Evolutionary conservation across 1,140 invertebrate species (phyloP), one percentile per base, ranked within the genome.

Genomic region (Aleiodes sp.): DNA sequence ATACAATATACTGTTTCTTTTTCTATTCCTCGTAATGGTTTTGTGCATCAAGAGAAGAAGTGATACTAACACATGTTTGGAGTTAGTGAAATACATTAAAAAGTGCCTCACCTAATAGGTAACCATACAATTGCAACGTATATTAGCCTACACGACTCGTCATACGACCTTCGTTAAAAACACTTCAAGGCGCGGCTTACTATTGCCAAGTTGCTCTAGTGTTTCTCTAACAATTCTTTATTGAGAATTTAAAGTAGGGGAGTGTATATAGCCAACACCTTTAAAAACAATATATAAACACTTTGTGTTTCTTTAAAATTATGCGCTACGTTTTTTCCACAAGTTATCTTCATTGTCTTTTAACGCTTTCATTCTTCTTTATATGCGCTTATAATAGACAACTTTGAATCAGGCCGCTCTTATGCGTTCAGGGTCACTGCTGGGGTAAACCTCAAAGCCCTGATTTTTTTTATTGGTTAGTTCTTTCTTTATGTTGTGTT

Each of bases 111-210:
- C 70, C 72, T 75, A 70, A 72, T 68, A 39, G 33, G 70, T 46
- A n/a, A n/a, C n/a, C 73, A 74, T 59, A 68, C 73, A 69, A 75
- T 76, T 70, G 72, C 52, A 57, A n/a, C 6, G n/a, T 19, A 33
- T 8, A 4, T 8, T 60, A n/a, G n/a, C n/a, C 39, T 16, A 12
- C 56, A n/a, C n/a, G 59, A 64, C 65, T 75, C 70, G 72, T 75
- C 70, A 71, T 66, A 37, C 60, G 76, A 78, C 75, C 74, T 77
- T 78, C 77, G 70, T 67, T 16, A 73, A 73, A n/a, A n/a, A n/a
- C n/a, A n/a, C 62, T 63, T 52, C 70, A 62, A 71, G 64, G 71
- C 70, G 75, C 70, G 70, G 70, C 70, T 57, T 52, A n/a, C 16
- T 63, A 59, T 63, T 16, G 16, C 60, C 39, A 35, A 14, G 26